phyloP scores from a whole-genome alignment of 2,113 vertebrate genomes.

The Macrotus californicus region DNA sequence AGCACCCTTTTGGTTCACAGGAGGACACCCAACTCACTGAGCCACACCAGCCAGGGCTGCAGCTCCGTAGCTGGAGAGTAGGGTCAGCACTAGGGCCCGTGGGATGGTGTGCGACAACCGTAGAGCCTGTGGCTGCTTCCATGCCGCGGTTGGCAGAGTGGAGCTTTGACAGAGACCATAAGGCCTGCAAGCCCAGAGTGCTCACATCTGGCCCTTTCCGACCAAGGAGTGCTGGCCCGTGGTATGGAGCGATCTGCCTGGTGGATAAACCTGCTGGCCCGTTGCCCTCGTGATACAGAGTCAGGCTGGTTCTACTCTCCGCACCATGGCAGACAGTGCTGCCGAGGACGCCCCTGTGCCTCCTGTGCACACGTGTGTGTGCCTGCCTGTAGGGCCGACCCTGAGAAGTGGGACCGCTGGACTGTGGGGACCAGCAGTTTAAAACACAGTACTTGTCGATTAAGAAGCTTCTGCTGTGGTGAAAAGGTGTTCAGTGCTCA shows the following conservation, averaged over 20 bases:
- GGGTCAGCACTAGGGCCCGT: not conserved
- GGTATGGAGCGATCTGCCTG: not conserved
- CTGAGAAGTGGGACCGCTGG: not conserved
- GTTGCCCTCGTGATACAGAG: not conserved
- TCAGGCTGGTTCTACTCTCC: not conserved
- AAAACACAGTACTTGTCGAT: not conserved
- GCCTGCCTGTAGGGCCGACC: not conserved
- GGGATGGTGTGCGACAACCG: not conserved
- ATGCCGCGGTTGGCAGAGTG: not conserved
- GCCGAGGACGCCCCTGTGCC: accelerated
- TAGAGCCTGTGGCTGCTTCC: not conserved
- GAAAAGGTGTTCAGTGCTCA: not conserved
- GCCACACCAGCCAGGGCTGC: not conserved
- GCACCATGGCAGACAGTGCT: no score
- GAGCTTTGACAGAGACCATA: not conserved
- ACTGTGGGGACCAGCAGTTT: not conserved
- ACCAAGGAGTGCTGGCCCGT: not conserved
- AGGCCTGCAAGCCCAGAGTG: not conserved
- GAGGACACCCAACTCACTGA: no score
- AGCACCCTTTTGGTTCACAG: no score
- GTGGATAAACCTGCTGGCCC: not conserved
- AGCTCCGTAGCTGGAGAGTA: not conserved
- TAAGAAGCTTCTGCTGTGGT: not conserved
- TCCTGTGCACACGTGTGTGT: accelerated
- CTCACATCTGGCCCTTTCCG: not conserved